phyloP scores from a whole-genome alignment of 2,888 invertebrate genomes.

The Xestia c-nigrum region DNA sequence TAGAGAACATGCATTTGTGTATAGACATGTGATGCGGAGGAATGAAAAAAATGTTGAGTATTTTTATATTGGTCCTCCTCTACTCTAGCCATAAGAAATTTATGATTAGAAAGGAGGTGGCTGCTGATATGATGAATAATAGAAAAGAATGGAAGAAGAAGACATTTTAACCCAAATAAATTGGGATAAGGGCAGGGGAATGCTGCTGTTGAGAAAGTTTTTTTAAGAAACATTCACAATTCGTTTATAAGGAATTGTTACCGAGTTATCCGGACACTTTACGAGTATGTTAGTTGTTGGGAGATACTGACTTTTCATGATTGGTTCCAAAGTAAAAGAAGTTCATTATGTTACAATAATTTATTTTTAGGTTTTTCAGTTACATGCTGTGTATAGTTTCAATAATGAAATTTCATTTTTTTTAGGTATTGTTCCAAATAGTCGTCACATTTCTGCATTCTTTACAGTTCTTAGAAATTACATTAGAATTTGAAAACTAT shows the following conservation, averaged over 20 bases:
- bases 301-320: neutral
- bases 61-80: too few species aligned
- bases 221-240: neutral
- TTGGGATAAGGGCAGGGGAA: too few species aligned
- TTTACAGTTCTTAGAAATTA: slow-evolving; percentile 7
- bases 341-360: neutral
- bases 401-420: neutral
- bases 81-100: too few species aligned
- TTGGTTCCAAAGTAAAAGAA: neutral
- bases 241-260: neutral
- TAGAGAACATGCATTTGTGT: too few species aligned
- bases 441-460: slow-evolving; percentile 12
- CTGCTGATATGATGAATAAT: too few species aligned
- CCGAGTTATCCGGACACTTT: neutral
- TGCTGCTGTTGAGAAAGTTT: too few species aligned
- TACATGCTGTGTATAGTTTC: neutral
- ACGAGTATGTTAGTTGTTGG: too few species aligned
- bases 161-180: too few species aligned
- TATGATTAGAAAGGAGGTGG: too few species aligned
- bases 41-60: too few species aligned
- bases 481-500: slow-evolving; percentile 17
- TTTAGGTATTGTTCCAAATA: slow-evolving; percentile 15
- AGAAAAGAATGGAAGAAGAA: too few species aligned
- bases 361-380: neutral
- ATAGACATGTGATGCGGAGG: too few species aligned